Percentiles rank a stretch among this genome's conserved stretches.
phyloP scores from a whole-genome alignment of 1,140 invertebrate species.

The Delia radicum region DNA sequence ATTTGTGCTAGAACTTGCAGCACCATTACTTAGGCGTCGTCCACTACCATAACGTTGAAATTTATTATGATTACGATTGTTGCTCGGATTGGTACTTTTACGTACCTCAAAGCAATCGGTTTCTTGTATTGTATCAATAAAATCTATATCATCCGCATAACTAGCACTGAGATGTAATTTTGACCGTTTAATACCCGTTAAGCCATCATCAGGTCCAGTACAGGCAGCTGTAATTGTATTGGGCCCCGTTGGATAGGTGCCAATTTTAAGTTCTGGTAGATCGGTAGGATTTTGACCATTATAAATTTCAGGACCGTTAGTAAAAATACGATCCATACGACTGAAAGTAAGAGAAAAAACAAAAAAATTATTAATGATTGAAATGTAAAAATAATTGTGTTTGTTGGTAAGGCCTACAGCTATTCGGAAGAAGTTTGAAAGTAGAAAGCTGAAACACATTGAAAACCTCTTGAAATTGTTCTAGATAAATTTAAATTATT shows the following conservation, averaged over 20 bases:
- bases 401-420: no score
- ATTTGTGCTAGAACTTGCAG: not conserved
- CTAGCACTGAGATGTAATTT: constrained; percentile 65
- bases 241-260: constrained; percentile 58
- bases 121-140: constrained; percentile 70
- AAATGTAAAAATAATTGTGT: no score
- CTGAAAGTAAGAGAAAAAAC: constrained; percentile 29
- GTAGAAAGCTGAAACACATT: no score
- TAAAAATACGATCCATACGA: constrained; percentile 47
- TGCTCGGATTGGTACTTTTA: constrained; percentile 38
- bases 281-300: constrained; percentile 68
- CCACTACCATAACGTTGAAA: constrained; percentile 26
- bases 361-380: not conserved
- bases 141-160: constrained; percentile 71
- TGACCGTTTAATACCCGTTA: constrained; percentile 70
- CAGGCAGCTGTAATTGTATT: constrained; percentile 65
- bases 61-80: constrained; percentile 28
- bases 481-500: no score
- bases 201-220: constrained; percentile 76
- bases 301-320: constrained; percentile 60
- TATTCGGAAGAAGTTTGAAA: no score
- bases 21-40: constrained; percentile 37
- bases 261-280: constrained; percentile 62
- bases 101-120: constrained; percentile 57
- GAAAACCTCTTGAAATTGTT: no score